Percentiles rank a stretch among this genome's conserved stretches.
Evolutionary conservation across 2,888 invertebrate species (phyloP).

Genomic region (Dasysyrphus tricinctus): DNA sequence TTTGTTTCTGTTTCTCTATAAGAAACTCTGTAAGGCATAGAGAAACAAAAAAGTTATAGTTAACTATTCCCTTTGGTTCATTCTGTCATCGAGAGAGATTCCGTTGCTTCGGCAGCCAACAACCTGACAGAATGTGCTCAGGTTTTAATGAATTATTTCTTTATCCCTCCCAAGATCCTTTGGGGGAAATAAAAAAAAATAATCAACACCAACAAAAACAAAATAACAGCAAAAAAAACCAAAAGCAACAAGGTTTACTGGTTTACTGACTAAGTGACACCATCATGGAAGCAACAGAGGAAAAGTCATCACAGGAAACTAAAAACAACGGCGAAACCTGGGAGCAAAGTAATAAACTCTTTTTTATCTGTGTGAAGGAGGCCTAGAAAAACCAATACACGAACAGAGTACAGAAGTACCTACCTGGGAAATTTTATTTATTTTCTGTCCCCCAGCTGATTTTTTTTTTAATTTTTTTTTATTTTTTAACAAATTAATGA

Average conservation of each 20-base stretch:
- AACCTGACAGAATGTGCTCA: conserved; percentile 67
- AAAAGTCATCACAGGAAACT: conserved; percentile 18
- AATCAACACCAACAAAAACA: conserved; percentile 24
- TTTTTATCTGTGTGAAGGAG: too few relatives aligned
- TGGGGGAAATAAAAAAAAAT: conserved; percentile 18
- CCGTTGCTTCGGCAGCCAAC: conserved; percentile 46
- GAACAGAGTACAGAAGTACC: neutral
- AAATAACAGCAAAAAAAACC: too few relatives aligned
- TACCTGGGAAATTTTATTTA: conserved; percentile 10
- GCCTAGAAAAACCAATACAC: conserved; percentile 25
- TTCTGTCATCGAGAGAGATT: conserved; percentile 47
- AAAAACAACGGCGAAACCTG: neutral
- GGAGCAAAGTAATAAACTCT: too few relatives aligned
- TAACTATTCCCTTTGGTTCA: conserved; percentile 39
- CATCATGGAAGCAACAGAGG: conserved; percentile 39
- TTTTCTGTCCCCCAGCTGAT: neutral
- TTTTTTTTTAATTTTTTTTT: too few relatives aligned
- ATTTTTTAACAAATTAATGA: conserved; percentile 1
- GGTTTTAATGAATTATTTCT: conserved; percentile 65
- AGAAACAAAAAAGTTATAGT: neutral
- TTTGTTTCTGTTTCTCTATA: neutral
- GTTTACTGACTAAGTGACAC: conserved; percentile 25
- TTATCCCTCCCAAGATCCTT: conserved; percentile 2
- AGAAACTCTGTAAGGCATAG: conserved; percentile 1
- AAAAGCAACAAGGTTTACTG: conserved; percentile 17